A percentile compares a stretch with the other conserved stretches of the same genome.
phyloP scores from a whole-genome alignment of 2,113 vertebrate genomes.

The Dryoscopus gambensis region DNA sequence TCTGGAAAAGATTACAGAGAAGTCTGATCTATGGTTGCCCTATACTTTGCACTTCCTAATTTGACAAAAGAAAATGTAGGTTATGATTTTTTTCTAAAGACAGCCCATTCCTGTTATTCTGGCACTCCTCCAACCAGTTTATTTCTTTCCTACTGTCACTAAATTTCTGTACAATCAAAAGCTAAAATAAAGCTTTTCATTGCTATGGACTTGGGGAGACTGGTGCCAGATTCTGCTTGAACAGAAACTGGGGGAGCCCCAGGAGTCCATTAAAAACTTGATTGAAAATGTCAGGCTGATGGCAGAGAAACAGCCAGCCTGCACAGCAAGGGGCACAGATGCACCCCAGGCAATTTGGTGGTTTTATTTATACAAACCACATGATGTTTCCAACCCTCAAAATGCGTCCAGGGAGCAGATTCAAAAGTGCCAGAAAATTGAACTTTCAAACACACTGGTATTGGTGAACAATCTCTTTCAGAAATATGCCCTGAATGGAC shows the following conservation, averaged over 20 bases:
- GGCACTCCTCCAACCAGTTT: background rate
- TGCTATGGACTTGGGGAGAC: background rate
- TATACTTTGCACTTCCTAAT: background rate
- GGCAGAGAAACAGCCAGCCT: background rate
- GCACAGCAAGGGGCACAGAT: background rate
- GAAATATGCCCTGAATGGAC: background rate
- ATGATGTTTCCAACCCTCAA: background rate
- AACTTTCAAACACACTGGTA: background rate
- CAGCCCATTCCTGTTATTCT: background rate
- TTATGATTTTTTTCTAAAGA: background rate
- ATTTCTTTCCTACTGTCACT: background rate
- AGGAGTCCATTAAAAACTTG: constrained; percentile 10
- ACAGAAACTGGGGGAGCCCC: background rate
- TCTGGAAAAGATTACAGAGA: background rate
- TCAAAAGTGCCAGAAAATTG: background rate
- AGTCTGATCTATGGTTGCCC: background rate
- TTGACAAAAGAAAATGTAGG: background rate
- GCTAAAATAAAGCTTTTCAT: constrained; percentile 11
- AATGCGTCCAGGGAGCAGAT: background rate
- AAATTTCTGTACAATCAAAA: constrained; percentile 1
- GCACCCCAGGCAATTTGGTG: background rate
- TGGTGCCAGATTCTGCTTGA: background rate
- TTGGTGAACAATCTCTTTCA: background rate
- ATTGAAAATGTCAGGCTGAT: background rate
- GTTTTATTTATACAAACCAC: constrained; percentile 1